These are phyloP conservation scores for Brassicogethes aeneus DNA, from an alignment of 2,888 invertebrate species.

Conservation along the genomic window DNA sequence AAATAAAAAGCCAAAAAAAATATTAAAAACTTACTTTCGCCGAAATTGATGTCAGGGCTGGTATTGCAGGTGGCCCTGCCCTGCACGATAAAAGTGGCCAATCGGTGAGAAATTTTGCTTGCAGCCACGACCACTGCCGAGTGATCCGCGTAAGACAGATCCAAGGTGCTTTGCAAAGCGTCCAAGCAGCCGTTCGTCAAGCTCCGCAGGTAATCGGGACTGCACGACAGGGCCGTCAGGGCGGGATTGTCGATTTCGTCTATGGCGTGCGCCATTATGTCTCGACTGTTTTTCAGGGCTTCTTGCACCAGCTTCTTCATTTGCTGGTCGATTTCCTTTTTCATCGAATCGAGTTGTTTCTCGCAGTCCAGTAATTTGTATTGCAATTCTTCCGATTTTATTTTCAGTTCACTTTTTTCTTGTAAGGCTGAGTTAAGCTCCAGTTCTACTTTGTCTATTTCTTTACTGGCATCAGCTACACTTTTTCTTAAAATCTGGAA, in stretches of 20 bases:
- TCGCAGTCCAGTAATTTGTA: conserved; percentile 33
- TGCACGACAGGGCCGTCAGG: conserved; percentile 54
- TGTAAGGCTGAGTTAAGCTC: conserved; percentile 57
- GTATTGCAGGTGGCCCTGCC: conserved; percentile 73
- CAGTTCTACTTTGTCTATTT: conserved; percentile 55
- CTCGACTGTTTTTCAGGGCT: conserved; percentile 34
- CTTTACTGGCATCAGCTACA: conserved; percentile 52
- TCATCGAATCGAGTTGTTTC: conserved; percentile 36
- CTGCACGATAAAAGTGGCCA: conserved; percentile 55
- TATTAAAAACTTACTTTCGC: conserved; percentile 48
- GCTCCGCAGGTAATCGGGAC: conserved; percentile 50
- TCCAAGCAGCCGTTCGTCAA: conserved; percentile 38
- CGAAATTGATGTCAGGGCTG: conserved; percentile 57
- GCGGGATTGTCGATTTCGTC: conserved; percentile 60
- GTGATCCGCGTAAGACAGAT: conserved; percentile 32
- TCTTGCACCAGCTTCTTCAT: conserved; percentile 28
- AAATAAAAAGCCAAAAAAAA: neutral
- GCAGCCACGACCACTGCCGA: conserved; percentile 37
- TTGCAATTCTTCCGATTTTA: conserved; percentile 25
- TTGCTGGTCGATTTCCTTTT: conserved; percentile 24
- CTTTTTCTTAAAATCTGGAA: conserved; percentile 53
- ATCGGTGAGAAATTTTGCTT: conserved; percentile 47
- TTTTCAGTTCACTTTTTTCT: conserved; percentile 53
- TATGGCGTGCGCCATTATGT: conserved; percentile 32
- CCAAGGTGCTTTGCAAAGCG: conserved; percentile 32